Conservation (phyloP, 2,888 invertebrate genomes). For the Galerucella calmariensis region DNA sequence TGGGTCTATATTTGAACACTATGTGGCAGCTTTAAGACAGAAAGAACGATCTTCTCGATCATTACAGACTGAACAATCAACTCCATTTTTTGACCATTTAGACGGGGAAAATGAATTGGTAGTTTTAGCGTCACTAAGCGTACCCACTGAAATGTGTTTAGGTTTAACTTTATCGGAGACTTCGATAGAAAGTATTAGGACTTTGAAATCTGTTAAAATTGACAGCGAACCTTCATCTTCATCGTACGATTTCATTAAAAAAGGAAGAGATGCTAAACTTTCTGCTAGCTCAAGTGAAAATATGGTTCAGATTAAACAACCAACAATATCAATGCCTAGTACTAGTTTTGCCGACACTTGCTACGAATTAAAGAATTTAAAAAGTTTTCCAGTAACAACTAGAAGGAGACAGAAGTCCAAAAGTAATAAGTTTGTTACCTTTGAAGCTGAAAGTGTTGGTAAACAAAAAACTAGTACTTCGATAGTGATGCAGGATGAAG, state of each 20-base stretch:
- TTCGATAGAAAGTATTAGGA: slow-evolving; percentile 21
- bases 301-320: neutral
- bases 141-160: slow-evolving; percentile 42
- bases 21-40: slow-evolving; percentile 37
- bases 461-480: neutral
- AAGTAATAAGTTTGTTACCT: neutral
- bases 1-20: slow-evolving; percentile 43
- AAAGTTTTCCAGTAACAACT: neutral
- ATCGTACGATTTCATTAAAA: neutral
- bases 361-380: neutral
- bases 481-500: neutral
- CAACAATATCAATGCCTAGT: slow-evolving; percentile 8
- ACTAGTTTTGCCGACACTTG: neutral
- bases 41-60: slow-evolving; percentile 29
- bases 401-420: slow-evolving; percentile 17
- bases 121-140: slow-evolving; percentile 43
- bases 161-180: slow-evolving; percentile 43
- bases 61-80: slow-evolving; percentile 16
- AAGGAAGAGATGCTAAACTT: neutral
- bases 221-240: slow-evolving; percentile 4
- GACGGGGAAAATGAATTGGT: slow-evolving; percentile 44
- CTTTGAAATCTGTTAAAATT: slow-evolving; percentile 22
- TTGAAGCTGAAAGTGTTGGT: neutral
- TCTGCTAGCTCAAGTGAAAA: neutral
- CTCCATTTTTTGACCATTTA: slow-evolving; percentile 37